A percentile compares a stretch with the other conserved stretches of the same genome.
phyloP scores from a whole-genome alignment of 23 tunicate genomes.

The Botrylloides violaceus region DNA sequence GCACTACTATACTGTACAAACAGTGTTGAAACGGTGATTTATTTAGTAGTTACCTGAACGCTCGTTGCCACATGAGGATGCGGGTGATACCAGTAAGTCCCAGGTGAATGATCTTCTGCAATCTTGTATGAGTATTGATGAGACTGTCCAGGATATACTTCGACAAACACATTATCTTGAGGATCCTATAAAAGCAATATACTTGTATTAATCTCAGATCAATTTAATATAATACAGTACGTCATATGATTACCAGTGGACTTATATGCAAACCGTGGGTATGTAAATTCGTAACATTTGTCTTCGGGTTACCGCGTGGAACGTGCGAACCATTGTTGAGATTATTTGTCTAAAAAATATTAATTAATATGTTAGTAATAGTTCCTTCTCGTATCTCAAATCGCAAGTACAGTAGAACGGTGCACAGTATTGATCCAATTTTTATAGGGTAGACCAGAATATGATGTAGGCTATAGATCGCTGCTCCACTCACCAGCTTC shows the following conservation, averaged over 20 bases:
- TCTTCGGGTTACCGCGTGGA: background rate
- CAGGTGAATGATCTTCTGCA: slow-evolving; percentile 3
- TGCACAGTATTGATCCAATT: no score
- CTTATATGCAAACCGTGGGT: background rate
- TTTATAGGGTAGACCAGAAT: no score
- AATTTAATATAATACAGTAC: no score
- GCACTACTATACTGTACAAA: no score
- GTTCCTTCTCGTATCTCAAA: no score
- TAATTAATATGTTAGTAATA: background rate
- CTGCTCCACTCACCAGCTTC: background rate
- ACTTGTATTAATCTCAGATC: no score
- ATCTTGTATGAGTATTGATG: background rate
- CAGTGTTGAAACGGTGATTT: no score
- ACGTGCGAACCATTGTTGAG: background rate
- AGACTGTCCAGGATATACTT: slow-evolving; percentile 3
- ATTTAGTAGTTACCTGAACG: no score
- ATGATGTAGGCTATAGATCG: no score
- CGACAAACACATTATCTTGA: slow-evolving; percentile 6
- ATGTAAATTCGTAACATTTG: background rate
- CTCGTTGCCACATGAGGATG: slow-evolving; percentile 16
- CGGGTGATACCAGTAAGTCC: slow-evolving; percentile 27
- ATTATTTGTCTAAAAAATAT: background rate
- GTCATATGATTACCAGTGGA: background rate
- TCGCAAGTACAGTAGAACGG: no score
- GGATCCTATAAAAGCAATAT: background rate